Percentiles rank a stretch among this genome's conserved stretches.
Conservation (phyloP, 2,888 invertebrate species). For the Phoronis australis region DNA sequence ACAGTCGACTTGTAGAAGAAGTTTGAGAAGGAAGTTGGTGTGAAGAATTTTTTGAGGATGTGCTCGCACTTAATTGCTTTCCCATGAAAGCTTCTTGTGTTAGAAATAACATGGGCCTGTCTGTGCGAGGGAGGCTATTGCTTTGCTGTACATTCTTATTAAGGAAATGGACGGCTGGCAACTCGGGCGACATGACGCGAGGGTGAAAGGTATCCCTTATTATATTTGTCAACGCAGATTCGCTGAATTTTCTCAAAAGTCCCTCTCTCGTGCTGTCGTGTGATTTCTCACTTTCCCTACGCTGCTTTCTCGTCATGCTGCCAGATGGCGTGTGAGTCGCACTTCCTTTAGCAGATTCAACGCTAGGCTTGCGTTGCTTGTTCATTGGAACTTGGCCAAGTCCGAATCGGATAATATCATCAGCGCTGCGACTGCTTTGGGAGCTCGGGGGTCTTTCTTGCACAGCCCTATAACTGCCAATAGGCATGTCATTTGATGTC, state of each 20-base stretch:
- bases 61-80: too few relatives aligned
- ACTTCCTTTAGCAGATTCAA: constrained; percentile 16
- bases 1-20: too few relatives aligned
- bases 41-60: too few relatives aligned
- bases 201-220: constrained; percentile 24
- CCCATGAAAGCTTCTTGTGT: too few relatives aligned
- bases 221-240: constrained; percentile 27
- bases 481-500: too few relatives aligned
- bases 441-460: too few relatives aligned
- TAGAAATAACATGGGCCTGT: too few relatives aligned
- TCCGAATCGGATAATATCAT: constrained; percentile 4
- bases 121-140: constrained; percentile 6
- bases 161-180: constrained; percentile 46
- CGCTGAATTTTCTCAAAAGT: constrained; percentile 29
- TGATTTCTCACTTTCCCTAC: constrained; percentile 23
- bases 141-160: constrained; percentile 33
- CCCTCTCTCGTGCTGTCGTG: constrained; percentile 28
- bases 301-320: constrained; percentile 36
- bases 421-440: neutral
- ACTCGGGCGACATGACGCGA: constrained; percentile 39
- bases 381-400: constrained; percentile 14
- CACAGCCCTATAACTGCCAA: too few relatives aligned
- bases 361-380: constrained; percentile 17
- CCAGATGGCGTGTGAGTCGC: constrained; percentile 38
- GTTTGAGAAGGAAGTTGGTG: too few relatives aligned